phyloP scores from a whole-genome alignment of 2,113 vertebrate species.

The Sylvia atricapilla region DNA sequence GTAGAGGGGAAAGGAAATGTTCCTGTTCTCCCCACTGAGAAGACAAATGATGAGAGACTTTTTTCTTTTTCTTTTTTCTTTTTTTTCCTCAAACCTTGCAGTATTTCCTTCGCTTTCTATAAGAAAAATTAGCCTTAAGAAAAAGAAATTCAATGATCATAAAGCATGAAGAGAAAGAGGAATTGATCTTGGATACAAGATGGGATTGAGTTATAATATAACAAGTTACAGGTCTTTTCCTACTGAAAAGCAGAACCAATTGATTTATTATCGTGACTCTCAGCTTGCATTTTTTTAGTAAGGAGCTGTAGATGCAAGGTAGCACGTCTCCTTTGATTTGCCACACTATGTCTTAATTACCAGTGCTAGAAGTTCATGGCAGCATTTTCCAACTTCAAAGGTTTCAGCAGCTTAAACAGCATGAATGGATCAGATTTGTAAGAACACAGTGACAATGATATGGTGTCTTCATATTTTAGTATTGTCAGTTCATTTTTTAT shows the following conservation, averaged over 20 bases:
- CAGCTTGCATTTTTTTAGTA: slow-evolving; percentile 40
- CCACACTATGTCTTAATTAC: slow-evolving; percentile 82
- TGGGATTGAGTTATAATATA: slow-evolving; percentile 71
- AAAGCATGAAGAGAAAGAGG: slow-evolving; percentile 60
- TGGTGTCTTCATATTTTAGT: slow-evolving; percentile 65
- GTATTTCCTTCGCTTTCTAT: neutral
- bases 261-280: slow-evolving; percentile 71
- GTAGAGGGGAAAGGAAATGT: neutral
- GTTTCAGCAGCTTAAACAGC: slow-evolving; percentile 35
- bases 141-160: slow-evolving; percentile 62
- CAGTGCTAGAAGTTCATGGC: slow-evolving; percentile 52
- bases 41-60: slow-evolving; percentile 34
- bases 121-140: slow-evolving; percentile 62
- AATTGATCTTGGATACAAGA: slow-evolving; percentile 68
- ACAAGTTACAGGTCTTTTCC: slow-evolving; percentile 65
- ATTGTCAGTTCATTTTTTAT: slow-evolving; percentile 66
- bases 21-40: slow-evolving; percentile 1
- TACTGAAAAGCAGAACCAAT: slow-evolving; percentile 72
- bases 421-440: slow-evolving; percentile 58
- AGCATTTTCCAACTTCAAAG: slow-evolving; percentile 74
- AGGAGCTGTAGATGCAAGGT: slow-evolving; percentile 58
- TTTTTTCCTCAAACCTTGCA: neutral
- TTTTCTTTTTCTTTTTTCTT: neutral
- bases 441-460: slow-evolving; percentile 50
- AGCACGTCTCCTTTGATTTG: slow-evolving; percentile 70